Evolutionary conservation across 2,797 vertebrate species (phyloP), one percentile per base, ranked within the genome.

Genomic region (Cuniculus paca): DNA sequence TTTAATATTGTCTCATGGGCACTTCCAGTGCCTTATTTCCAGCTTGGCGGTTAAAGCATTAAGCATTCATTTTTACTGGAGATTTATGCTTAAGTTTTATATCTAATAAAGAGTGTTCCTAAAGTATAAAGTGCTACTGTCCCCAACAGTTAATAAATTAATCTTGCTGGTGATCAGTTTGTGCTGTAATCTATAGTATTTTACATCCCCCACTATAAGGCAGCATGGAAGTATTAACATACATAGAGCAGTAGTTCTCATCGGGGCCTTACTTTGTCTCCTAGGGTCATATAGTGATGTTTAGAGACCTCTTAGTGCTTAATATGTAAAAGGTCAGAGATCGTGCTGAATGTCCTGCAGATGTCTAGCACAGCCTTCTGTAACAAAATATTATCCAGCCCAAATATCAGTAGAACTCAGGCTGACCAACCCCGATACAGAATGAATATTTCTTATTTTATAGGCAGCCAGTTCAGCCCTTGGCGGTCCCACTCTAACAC

Each of bases 381-480:
- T 14, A 70, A 20, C 63, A 75, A 42, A 80, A 63, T 31, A 7
- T 28, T 31, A 45, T 68, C n/a, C 45, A 91, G 31, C 65, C 45
- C 1, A 20, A 50, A 48, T 86, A 19, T 39, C 75, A 70, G 0
- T 75, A 50, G 77, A 86, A 7, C 63, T 6, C 20, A 77, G 36
- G 1, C 13, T 72, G 50, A 92, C 65, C 83, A 78, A 56, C 58
- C 70, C 56, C 84, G 48, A 60, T 48, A 50, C 2, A 36, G 60
- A 89, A 52, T 72, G n/a, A 83, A 58, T 36, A 9, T 79, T 81
- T 93, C 42, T 2, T 98, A 45, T 93, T 90, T 98, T 97, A 39
- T 75, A 99, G 99, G 99, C 99, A 95, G 99, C 99, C 81, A 99
- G 99, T 98, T 99, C 99, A 36, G 99, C 99, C 0, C 99, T 99